Base-by-base conservation (phyloP, 1,140 invertebrate species). In the Temnothorax longispinosus region DNA sequence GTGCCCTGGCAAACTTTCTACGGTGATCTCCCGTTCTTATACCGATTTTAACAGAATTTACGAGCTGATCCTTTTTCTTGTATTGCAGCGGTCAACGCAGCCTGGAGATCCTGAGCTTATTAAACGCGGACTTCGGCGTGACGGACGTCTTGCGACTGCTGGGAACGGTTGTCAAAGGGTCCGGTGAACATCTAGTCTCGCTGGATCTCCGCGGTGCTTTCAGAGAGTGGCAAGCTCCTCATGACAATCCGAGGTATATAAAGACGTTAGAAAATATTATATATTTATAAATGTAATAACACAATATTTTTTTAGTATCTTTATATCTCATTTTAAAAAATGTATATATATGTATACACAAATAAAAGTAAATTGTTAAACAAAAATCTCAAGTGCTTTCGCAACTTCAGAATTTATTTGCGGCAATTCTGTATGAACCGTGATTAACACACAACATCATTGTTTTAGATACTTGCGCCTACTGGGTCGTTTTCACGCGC, bases 191-290 rank as follows among this genome's bases (percentile, higher is more conserved):
- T 32, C 62, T 95, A 21, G 74, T 76, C 50, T 92, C 90, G 71
- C 86, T 95, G 32, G 94, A 95, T 56, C 86, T 95, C 0, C 92
- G 94, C 5, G 95, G 95, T 60, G 93, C 95, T 69, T 95, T 95
- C 65, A 90, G 91, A 67, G 94, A 95, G 67, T 95, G 94, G 94
- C 94, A 95, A 86, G 91, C 93, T 18, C 94, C 93, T 56, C 89
- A 94, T 50, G 94, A 91, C 44, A 95, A 94, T 75, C 91, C 94
- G 5, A 95, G 93, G 94, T 94, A 87, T 13, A 15, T 38, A 21
- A 44, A 77, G 15, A 5, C 2, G 13, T 6, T 11, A n/a, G 35
- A 64, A 81, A 69, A n/a, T 15, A 32, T 11, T 58, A 54, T 54
- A 7, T 54, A 54, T 0, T n/a, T 54, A 54, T n/a, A 54, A 18